Conservation (phyloP, 1,140 invertebrate genomes). For the Ooceraea biroi region DNA sequence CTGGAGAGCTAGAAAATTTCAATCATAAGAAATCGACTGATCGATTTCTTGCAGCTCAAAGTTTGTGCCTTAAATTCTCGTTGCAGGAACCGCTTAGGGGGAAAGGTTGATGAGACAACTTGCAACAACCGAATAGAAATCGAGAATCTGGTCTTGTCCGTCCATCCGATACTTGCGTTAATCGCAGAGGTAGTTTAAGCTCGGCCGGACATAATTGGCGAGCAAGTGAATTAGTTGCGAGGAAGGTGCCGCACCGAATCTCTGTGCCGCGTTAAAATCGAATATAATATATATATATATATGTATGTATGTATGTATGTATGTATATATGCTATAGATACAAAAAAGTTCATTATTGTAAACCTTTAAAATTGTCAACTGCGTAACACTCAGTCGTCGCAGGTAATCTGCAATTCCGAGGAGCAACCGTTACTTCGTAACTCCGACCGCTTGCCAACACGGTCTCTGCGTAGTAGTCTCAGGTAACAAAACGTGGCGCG, state of each 20-base stretch:
- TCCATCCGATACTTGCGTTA: conserved; percentile 68
- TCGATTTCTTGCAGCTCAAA: too few relatives aligned
- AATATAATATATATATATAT: conserved; percentile 55
- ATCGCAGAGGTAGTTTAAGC: conserved; percentile 52
- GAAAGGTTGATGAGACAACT: background rate
- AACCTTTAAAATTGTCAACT: conserved; percentile 74
- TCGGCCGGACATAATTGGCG: background rate
- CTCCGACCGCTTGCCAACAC: background rate
- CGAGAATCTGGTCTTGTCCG: conserved; percentile 58
- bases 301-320: conserved; percentile 38
- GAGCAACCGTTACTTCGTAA: conserved; percentile 37
- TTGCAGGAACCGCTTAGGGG: too few relatives aligned
- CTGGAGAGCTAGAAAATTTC: too few relatives aligned
- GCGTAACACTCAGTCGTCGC: conserved; percentile 68
- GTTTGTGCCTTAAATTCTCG: too few relatives aligned
- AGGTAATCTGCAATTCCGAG: conserved; percentile 33
- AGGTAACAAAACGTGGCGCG: conserved; percentile 20
- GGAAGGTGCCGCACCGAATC: conserved; percentile 19
- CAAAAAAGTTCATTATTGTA: conserved; percentile 61
- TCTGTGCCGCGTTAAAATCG: conserved; percentile 48
- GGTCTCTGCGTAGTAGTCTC: conserved; percentile 31
- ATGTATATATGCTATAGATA: too few relatives aligned
- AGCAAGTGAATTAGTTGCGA: conserved; percentile 49
- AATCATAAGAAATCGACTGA: too few relatives aligned
- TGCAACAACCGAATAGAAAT: conserved; percentile 25